Base-by-base conservation (phyloP, 2,888 invertebrate genomes). In the Allophyes oxyacanthae region DNA sequence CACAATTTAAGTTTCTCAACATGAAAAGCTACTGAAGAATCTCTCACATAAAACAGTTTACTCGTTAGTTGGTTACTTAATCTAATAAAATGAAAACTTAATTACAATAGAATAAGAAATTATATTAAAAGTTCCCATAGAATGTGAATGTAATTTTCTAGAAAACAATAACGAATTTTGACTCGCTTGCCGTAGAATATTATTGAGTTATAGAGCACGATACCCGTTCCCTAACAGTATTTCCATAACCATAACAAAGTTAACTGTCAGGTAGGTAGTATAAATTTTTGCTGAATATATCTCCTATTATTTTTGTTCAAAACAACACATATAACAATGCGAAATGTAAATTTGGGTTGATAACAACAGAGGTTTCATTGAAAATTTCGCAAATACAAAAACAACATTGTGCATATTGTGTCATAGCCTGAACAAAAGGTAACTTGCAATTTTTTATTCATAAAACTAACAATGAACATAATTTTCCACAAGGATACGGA, bases 171-270 rank as follows among this genome's bases (percentile, higher is more conserved):
- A 56, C 60, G 53, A 69, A 64, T 60, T 59, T 64, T 57, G 68
- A 57, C 69, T 64, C 41, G 53, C 28, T 52, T 37, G 57, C 57
- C 42, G 46, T 38, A 58, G 51, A 49, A 66, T 42, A 43, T 59
- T 56, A 52, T 43, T 66, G 68, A 72, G 60, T 45, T 64, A 34
- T 45, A 59, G 73, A 73, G 61, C 77, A 73, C 73, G 69, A 78
- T 79, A 79, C 83, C 82, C 82, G 81, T 72, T 73, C 66, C 49
- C 50, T 56, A 45, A 50, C 50, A 55, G 57, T 71, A 64, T 67
- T 61, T 64, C 54, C 56, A 70, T 56, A 72, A 60, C 54, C 44
- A 58, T 65, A 70, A 76, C 53, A 64, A 68, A 55, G 52, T 40
- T 48, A 63, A 51, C 54, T 67, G 30, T 13, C 48, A 36, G 3